Evolutionary conservation across 2,113 vertebrate genomes (phyloP).

Genomic region (Oplegnathus fasciatus): DNA sequence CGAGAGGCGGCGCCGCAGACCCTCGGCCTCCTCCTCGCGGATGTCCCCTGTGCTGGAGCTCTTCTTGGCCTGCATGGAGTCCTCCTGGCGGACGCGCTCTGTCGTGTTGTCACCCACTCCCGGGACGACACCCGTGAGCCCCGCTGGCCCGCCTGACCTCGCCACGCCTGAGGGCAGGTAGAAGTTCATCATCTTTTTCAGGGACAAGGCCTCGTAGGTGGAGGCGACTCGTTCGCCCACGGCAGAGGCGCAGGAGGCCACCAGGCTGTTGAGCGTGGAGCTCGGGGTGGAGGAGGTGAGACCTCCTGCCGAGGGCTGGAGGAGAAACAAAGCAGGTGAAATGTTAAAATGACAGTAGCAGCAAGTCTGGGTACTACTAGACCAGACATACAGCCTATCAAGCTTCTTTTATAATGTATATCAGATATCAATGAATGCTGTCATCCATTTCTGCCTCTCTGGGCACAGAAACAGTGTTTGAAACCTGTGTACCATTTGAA

Average conservation of each 20-base stretch:
- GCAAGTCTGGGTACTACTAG: no score
- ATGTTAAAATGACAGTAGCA: background rate
- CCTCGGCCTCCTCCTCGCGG: slow-evolving; percentile 93
- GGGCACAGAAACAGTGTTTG: no score
- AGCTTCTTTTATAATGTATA: no score
- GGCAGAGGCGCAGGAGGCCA: slow-evolving; percentile 94
- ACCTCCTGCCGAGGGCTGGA: slow-evolving; percentile 79
- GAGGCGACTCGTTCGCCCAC: slow-evolving; percentile 95
- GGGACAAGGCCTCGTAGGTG: slow-evolving; percentile 94
- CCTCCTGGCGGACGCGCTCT: slow-evolving; percentile 90
- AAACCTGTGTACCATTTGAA: no score
- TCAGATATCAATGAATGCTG: no score
- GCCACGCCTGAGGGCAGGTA: slow-evolving; percentile 79
- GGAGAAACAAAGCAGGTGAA: background rate
- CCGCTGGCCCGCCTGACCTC: slow-evolving; percentile 27
- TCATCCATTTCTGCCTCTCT: no score
- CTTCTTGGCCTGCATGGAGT: slow-evolving; percentile 94
- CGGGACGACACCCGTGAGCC: background rate
- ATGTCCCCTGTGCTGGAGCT: slow-evolving; percentile 98
- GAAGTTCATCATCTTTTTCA: slow-evolving; percentile 97
- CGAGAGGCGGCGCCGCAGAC: slow-evolving; percentile 92
- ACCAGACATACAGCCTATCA: no score
- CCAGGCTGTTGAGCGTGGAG: slow-evolving; percentile 92
- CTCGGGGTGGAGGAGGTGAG: slow-evolving; percentile 58
- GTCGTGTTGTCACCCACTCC: slow-evolving; percentile 81